phyloP scores from a whole-genome alignment of 2,113 vertebrate species.

The Vombatus ursinus region DNA sequence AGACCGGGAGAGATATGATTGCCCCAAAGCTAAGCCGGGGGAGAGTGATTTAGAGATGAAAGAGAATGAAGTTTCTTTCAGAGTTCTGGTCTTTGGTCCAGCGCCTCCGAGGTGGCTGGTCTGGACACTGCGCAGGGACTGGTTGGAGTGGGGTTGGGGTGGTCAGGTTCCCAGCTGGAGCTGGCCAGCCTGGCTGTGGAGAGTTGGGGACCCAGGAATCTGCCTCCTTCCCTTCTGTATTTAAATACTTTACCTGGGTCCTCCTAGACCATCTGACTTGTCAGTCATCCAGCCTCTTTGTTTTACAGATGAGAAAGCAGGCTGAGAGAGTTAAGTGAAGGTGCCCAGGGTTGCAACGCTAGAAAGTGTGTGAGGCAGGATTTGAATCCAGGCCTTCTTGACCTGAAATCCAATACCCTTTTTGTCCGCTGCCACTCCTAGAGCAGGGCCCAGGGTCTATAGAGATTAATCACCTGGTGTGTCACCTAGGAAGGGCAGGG shows the following conservation, averaged over 20 bases:
- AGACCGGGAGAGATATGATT: not conserved
- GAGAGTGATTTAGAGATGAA: conserved; percentile 51
- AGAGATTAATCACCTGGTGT: not conserved
- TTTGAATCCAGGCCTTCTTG: not conserved
- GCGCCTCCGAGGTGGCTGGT: not conserved
- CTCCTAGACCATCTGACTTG: not conserved
- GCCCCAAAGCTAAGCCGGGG: not conserved
- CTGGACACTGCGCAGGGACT: not conserved
- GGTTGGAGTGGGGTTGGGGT: not conserved
- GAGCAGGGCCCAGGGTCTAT: no score
- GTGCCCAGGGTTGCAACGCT: not conserved
- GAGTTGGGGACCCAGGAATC: no score
- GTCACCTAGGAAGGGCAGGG: not conserved
- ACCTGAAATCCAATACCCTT: not conserved
- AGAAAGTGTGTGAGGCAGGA: not conserved
- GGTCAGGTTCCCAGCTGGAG: no score
- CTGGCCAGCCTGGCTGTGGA: no score
- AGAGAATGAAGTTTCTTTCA: conserved; percentile 45
- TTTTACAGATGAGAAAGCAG: not conserved
- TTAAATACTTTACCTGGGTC: no score
- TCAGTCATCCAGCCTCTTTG: not conserved
- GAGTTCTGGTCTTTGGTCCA: not conserved
- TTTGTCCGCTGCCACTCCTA: not conserved
- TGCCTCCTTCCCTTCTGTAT: no score
- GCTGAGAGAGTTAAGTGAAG: not conserved